Conservation (phyloP, 2,797 vertebrate genomes). For the Enteromius thamalakanensis region DNA sequence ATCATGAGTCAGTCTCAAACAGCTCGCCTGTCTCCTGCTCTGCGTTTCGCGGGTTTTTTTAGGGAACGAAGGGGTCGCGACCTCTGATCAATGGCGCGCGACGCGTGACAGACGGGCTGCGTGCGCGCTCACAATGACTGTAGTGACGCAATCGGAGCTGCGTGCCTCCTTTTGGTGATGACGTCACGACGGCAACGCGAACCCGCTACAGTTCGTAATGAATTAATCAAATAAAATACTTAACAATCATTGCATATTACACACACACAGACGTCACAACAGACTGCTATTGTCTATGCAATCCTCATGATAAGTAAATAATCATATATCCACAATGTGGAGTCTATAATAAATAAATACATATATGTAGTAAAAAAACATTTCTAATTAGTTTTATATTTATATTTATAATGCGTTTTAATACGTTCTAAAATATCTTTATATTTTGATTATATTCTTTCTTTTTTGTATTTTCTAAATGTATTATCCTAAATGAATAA, state of each 20-base stretch:
- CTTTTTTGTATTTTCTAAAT: too few species aligned
- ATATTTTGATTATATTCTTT: background rate
- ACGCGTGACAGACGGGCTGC: conserved; percentile 4
- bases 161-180: background rate
- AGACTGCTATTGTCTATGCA: conserved; percentile 60
- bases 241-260: background rate
- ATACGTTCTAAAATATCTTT: background rate
- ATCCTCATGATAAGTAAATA: too few species aligned
- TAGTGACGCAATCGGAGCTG: background rate
- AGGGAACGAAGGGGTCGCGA: conserved; percentile 13
- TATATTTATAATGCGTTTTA: background rate
- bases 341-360: background rate
- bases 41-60: background rate
- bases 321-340: too few species aligned
- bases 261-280: background rate
- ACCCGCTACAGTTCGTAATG: background rate
- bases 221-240: background rate
- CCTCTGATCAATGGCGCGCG: conserved; percentile 24
- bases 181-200: background rate
- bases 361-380: background rate
- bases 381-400: too few species aligned
- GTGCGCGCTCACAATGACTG: conserved; percentile 5
- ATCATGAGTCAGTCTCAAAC: conserved; percentile 7
- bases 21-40: background rate
- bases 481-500: background rate